A percentile compares a stretch with the other conserved stretches of the same genome.
Conservation (phyloP, 2,113 vertebrate species). For the Clinocottus analis region DNA sequence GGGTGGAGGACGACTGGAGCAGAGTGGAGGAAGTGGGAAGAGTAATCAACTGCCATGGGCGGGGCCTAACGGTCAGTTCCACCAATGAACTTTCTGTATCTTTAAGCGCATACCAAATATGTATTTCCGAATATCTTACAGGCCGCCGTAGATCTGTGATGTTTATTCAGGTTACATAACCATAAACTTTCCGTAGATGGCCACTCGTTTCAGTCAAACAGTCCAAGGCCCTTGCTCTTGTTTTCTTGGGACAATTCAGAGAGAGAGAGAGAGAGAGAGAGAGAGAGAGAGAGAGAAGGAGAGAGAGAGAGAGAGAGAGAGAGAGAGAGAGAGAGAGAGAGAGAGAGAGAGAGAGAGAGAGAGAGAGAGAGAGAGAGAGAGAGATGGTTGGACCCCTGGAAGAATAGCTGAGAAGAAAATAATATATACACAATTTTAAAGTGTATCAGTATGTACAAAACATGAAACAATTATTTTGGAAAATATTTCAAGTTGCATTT, state of each 20-base stretch:
- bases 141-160: constrained; percentile 15
- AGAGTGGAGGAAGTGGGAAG: constrained; percentile 53
- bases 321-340: not conserved
- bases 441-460: not conserved
- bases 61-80: constrained; percentile 3
- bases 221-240: not conserved
- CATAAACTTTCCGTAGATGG: constrained; percentile 56
- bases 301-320: not conserved
- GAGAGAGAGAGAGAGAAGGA: too few relatives aligned
- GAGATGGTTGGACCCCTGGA: not conserved
- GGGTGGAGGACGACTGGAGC: constrained; percentile 60
- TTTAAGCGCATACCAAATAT: constrained; percentile 66
- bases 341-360: not conserved
- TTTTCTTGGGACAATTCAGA: constrained; percentile 9
- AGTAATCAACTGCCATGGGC: constrained; percentile 58
- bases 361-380: not conserved
- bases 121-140: constrained; percentile 69
- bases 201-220: constrained; percentile 16
- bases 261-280: not conserved
- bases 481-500: not conserved
- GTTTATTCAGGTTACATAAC: constrained; percentile 66
- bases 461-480: not conserved
- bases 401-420: not conserved
- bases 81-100: constrained; percentile 51
- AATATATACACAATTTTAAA: not conserved